phyloP scores from a whole-genome alignment of 1,140 invertebrate genomes.

The Yoshiicerus persimilis region DNA sequence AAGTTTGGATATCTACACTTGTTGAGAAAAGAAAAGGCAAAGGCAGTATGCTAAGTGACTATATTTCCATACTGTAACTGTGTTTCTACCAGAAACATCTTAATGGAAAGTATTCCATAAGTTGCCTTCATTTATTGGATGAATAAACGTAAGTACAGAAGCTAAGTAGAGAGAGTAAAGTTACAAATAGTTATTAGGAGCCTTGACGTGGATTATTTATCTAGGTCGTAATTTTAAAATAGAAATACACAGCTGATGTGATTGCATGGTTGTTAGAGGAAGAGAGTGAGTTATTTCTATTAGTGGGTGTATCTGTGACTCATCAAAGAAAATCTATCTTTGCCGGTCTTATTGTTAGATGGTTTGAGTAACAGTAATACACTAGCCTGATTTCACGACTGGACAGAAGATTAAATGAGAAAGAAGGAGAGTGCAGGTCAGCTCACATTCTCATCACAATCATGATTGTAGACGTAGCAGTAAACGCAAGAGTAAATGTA shows the following conservation, averaged over 20 bases:
- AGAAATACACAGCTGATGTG: not conserved
- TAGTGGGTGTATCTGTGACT: not conserved
- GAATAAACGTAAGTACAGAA: too few relatives aligned
- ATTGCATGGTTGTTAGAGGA: not conserved
- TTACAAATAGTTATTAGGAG: too few relatives aligned
- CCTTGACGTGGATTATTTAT: too few relatives aligned
- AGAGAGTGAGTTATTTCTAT: not conserved
- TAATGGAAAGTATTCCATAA: too few relatives aligned
- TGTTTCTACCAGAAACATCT: too few relatives aligned
- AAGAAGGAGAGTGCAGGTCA: not conserved
- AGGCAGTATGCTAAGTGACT: too few relatives aligned
- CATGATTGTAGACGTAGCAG: not conserved
- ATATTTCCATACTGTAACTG: too few relatives aligned
- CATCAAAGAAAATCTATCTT: not conserved
- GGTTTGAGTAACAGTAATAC: not conserved
- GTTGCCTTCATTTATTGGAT: too few relatives aligned
- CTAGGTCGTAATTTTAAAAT: not conserved
- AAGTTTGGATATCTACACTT: too few relatives aligned
- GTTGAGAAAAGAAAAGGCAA: too few relatives aligned
- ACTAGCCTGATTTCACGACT: not conserved
- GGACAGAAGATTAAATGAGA: slow-evolving; percentile 10
- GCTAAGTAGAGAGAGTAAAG: too few relatives aligned
- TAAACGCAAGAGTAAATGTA: not conserved
- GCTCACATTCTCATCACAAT: not conserved
- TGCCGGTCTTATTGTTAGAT: not conserved